Base-by-base conservation (phyloP, 2,888 invertebrate species). In the Sminthurides aquaticus region DNA sequence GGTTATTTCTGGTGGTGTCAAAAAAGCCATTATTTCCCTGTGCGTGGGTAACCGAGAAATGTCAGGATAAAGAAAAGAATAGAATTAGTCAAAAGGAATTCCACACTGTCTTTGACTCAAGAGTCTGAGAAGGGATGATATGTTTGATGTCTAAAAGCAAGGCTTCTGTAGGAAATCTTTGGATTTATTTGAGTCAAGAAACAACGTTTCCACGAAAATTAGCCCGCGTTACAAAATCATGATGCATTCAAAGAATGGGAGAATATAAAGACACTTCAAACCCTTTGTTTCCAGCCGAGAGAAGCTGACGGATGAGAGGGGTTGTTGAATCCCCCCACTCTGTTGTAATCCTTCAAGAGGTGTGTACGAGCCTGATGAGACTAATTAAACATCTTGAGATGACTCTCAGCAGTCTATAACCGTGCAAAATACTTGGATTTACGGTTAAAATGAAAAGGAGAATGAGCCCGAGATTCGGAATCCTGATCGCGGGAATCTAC, bases 131-230 rank as follows among this genome's bases (percentile, higher is more conserved):
- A 43, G 43, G n/a, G n/a, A n/a, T n/a, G n/a, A n/a, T n/a, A n/a
- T n/a, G n/a, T n/a, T n/a, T n/a, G n/a, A n/a, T n/a, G n/a, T n/a
- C n/a, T n/a, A n/a, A n/a, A n/a, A n/a, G n/a, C n/a, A n/a, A n/a
- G n/a, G n/a, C n/a, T n/a, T n/a, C n/a, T n/a, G n/a, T n/a, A n/a
- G n/a, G n/a, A n/a, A n/a, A n/a, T n/a, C n/a, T n/a, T n/a, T n/a
- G n/a, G n/a, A n/a, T n/a, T n/a, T n/a, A n/a, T n/a, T n/a, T n/a
- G n/a, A n/a, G n/a, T n/a, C n/a, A n/a, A n/a, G n/a, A n/a, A n/a
- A n/a, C n/a, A n/a, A n/a, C n/a, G n/a, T 52, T 52, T 52, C 52
- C 52, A 52, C 52, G 52, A 52, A 52, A 52, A 52, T 52, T 52
- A 52, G 22, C 20, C 52, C 5, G 52, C 52, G 52, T 52, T 52